Evolutionary conservation across 1,140 invertebrate genomes (phyloP).

Genomic region (Nasonia longicornis): DNA sequence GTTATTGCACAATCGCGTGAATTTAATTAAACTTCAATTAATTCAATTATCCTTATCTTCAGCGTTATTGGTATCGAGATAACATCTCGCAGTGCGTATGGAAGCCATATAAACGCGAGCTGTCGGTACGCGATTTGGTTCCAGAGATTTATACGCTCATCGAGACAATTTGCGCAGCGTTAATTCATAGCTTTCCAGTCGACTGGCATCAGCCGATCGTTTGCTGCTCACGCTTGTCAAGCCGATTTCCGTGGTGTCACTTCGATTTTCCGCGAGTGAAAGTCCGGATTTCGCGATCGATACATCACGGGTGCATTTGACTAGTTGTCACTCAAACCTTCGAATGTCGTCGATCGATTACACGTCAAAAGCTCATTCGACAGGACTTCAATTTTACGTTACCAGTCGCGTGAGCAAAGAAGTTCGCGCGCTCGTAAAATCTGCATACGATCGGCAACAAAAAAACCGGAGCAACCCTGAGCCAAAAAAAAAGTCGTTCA

Average conservation of each 20-base stretch:
- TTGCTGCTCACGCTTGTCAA: background rate
- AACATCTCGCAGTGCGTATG: background rate
- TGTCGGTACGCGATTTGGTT: background rate
- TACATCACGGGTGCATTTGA: too few relatives aligned
- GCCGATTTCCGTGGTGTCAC: background rate
- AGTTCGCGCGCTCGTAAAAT: background rate
- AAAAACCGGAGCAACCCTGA: slow-evolving; percentile 6
- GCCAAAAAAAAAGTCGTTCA: slow-evolving; percentile 15
- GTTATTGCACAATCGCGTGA: background rate
- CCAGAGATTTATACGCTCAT: background rate
- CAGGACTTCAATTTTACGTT: too few relatives aligned
- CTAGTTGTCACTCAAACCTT: too few relatives aligned
- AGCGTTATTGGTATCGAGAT: background rate
- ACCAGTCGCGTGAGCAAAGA: too few relatives aligned
- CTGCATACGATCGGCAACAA: background rate
- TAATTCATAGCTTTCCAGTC: background rate
- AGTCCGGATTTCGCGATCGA: background rate
- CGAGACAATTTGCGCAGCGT: background rate
- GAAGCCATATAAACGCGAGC: background rate
- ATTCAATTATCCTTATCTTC: background rate
- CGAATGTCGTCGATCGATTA: too few relatives aligned
- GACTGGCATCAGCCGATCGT: background rate
- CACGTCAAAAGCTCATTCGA: too few relatives aligned
- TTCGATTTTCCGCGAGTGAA: background rate
- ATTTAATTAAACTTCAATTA: background rate